Percentiles rank a stretch among this genome's conserved stretches.
Conservation (phyloP, 2,797 vertebrate species). For the Sarcophilus harrisii region DNA sequence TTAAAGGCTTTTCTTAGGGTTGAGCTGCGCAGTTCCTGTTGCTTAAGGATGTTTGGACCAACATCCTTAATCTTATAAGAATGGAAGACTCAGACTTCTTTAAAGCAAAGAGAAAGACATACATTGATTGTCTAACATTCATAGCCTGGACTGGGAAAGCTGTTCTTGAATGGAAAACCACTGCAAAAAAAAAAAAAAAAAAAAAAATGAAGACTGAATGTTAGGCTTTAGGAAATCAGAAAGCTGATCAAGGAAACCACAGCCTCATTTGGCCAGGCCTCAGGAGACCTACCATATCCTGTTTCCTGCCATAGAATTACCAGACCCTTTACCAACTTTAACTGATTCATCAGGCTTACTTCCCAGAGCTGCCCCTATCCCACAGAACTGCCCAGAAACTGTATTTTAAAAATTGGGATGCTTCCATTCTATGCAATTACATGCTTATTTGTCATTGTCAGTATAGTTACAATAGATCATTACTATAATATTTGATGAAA, state of each 20-base stretch:
- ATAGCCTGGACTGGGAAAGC: constrained; percentile 25
- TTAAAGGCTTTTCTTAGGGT: neutral
- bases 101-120: neutral
- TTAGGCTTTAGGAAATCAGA: constrained; percentile 57
- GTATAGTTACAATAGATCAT: neutral
- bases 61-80: neutral
- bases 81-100: neutral
- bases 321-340: constrained; percentile 47
- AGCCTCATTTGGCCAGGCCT: constrained; percentile 47
- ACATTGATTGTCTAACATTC: constrained; percentile 3
- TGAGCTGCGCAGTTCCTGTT: neutral
- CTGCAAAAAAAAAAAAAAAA: neutral
- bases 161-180: constrained; percentile 32
- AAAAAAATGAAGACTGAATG: constrained; percentile 41
- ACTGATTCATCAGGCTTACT: constrained; percentile 59
- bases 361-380: neutral
- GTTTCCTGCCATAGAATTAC: constrained; percentile 52
- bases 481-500: neutral
- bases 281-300: constrained; percentile 65
- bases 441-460: constrained; percentile 78
- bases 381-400: constrained; percentile 75
- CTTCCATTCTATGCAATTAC: constrained; percentile 80
- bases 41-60: neutral
- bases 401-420: constrained; percentile 52
- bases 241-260: constrained; percentile 64